phyloP scores from a whole-genome alignment of 2,797 vertebrate genomes.

The Argya squamiceps region DNA sequence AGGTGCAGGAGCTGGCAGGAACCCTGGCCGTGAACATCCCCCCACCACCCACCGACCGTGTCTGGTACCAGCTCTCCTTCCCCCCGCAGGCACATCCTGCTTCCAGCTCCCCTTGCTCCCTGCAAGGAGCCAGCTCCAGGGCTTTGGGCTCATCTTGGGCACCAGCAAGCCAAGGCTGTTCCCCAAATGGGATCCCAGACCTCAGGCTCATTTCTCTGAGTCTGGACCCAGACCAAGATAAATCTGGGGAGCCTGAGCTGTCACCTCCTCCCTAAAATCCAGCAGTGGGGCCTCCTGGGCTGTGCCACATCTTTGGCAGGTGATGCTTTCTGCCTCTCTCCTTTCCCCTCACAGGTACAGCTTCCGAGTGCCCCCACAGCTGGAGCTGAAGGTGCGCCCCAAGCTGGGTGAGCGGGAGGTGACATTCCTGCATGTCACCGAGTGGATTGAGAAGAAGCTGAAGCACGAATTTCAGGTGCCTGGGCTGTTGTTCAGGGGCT shows the following conservation, averaged over 20 bases:
- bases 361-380: conserved; percentile 85
- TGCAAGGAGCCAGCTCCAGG: background rate
- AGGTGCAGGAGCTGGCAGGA: conserved; percentile 87
- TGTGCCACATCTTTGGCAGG: rapidly evolving
- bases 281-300: background rate
- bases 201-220: background rate
- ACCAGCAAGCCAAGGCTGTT: background rate
- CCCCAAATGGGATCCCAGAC: background rate
- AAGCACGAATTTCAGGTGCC: conserved; percentile 89
- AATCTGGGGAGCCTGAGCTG: background rate
- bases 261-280: background rate
- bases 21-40: conserved; percentile 86
- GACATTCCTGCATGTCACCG: conserved; percentile 87
- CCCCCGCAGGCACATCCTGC: rapidly evolving
- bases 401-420: conserved; percentile 90
- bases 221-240: background rate
- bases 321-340: background rate
- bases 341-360: conserved; percentile 81
- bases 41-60: conserved; percentile 87
- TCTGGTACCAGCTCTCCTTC: conserved; percentile 80
- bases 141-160: background rate
- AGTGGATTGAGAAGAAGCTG: conserved; percentile 90
- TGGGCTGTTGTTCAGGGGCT: background rate
- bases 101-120: background rate
- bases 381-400: conserved; percentile 86